A percentile compares a stretch with the other conserved stretches of the same genome.
These are phyloP conservation scores for Meteorus colon DNA, from an alignment of 2,888 invertebrate species.

Conservation along the genomic window DNA sequence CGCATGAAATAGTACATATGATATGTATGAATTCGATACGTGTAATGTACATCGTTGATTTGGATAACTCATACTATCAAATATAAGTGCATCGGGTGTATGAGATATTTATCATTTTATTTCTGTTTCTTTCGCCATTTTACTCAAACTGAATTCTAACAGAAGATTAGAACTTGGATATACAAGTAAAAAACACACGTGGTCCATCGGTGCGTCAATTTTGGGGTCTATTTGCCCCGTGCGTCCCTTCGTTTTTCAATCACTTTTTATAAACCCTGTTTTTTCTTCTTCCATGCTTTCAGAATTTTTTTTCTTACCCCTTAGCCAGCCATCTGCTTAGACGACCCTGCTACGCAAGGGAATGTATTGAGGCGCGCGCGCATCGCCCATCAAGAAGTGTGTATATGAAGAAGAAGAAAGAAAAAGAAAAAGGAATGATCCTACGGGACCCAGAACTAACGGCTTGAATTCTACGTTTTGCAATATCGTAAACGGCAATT, in stretches of 20 bases:
- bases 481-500: slow-evolving; percentile 24
- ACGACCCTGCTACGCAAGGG: slow-evolving; percentile 71
- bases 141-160: slow-evolving; percentile 38
- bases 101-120: slow-evolving; percentile 51
- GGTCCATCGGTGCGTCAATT: slow-evolving; percentile 58
- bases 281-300: slow-evolving; percentile 46
- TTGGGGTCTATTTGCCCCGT: slow-evolving; percentile 54
- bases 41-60: neutral
- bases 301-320: slow-evolving; percentile 71
- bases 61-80: slow-evolving; percentile 28
- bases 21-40: neutral
- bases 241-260: slow-evolving; percentile 63
- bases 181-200: slow-evolving; percentile 63
- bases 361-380: slow-evolving; percentile 60
- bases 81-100: slow-evolving; percentile 50
- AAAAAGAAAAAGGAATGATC: slow-evolving; percentile 41
- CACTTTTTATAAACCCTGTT: slow-evolving; percentile 69
- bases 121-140: slow-evolving; percentile 46
- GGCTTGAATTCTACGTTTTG: slow-evolving; percentile 61
- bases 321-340: slow-evolving; percentile 75
- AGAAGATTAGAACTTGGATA: slow-evolving; percentile 39
- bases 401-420: slow-evolving; percentile 43
- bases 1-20: neutral
- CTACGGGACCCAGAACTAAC: slow-evolving; percentile 58
- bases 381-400: slow-evolving; percentile 45